Percentiles rank a stretch among this genome's conserved stretches.
These are phyloP conservation scores for Hoplias malabaricus DNA, from an alignment of 2,113 vertebrate genomes.

Conservation along the genomic window DNA sequence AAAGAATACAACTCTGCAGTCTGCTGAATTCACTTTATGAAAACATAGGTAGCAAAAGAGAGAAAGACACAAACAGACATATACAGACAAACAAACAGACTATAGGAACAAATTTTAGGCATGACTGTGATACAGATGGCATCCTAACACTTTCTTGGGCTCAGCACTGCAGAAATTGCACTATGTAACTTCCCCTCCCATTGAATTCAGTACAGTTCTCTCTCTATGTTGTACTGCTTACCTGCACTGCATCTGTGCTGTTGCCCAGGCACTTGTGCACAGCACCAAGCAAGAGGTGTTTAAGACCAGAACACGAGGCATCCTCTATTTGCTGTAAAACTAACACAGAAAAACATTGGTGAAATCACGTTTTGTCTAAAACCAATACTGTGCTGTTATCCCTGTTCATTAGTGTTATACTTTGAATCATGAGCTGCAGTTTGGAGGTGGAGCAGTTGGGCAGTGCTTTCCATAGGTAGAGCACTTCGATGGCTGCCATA, in stretches of 20 bases:
- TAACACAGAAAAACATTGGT: conserved; percentile 51
- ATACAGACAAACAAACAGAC: neutral
- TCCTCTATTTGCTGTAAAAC: conserved; percentile 91
- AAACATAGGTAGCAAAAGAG: too few relatives aligned
- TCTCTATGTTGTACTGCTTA: too few relatives aligned
- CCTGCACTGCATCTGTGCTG: conserved; percentile 89
- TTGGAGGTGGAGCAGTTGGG: conserved; percentile 91
- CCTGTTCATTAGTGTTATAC: conserved; percentile 61
- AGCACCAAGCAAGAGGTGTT: conserved; percentile 91
- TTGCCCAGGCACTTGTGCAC: conserved; percentile 97
- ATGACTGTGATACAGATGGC: too few relatives aligned
- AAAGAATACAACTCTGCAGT: neutral
- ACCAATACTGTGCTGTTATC: too few relatives aligned
- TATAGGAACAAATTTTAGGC: too few relatives aligned
- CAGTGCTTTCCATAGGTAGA: conserved; percentile 97
- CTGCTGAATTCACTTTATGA: neutral
- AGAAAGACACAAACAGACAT: too few relatives aligned
- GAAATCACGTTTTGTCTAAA: neutral
- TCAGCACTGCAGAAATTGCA: too few relatives aligned
- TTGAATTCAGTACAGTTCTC: neutral
- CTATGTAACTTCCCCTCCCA: too few relatives aligned
- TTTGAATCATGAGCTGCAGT: conserved; percentile 96
- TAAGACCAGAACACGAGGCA: conserved; percentile 80
- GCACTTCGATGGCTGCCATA: conserved; percentile 89
- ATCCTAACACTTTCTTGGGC: too few relatives aligned